These are phyloP conservation scores for Indri indri DNA, from an alignment of 2,113 vertebrate species.

Conservation along the genomic window DNA sequence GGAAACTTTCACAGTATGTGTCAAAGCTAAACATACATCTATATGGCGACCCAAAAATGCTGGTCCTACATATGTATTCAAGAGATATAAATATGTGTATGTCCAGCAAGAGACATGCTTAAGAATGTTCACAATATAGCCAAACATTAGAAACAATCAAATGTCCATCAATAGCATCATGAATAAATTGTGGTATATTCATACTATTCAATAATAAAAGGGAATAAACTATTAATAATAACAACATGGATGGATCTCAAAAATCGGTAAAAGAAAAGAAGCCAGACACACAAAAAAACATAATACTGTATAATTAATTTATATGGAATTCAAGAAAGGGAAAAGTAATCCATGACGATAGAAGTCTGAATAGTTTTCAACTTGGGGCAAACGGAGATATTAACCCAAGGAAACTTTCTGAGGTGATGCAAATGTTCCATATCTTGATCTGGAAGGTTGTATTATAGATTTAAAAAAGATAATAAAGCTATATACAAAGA, in stretches of 20 bases:
- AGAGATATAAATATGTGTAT: not conserved
- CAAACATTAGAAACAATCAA: constrained; percentile 6
- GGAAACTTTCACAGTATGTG: not conserved
- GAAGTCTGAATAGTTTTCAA: not conserved
- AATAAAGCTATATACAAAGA: not conserved
- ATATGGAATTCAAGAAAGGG: not conserved
- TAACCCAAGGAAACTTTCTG: not conserved
- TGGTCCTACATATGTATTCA: not conserved
- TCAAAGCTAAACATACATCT: not conserved
- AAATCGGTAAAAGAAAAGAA: constrained; percentile 25
- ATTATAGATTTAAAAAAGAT: not conserved
- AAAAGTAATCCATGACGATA: not conserved
- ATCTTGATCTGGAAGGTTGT: constrained; percentile 5
- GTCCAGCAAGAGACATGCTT: not conserved
- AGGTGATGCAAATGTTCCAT: not conserved
- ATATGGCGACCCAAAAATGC: not conserved
- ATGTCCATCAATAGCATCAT: constrained; percentile 5
- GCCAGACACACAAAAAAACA: not conserved
- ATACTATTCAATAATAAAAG: not conserved
- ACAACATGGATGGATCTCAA: constrained; percentile 8
- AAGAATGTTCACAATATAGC: not conserved
- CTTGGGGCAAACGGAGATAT: not conserved
- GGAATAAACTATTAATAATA: constrained; percentile 27
- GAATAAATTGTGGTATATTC: not conserved
- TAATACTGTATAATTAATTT: not conserved